Conservation (phyloP, 2,888 invertebrate genomes). For the Germaria angustata region DNA sequence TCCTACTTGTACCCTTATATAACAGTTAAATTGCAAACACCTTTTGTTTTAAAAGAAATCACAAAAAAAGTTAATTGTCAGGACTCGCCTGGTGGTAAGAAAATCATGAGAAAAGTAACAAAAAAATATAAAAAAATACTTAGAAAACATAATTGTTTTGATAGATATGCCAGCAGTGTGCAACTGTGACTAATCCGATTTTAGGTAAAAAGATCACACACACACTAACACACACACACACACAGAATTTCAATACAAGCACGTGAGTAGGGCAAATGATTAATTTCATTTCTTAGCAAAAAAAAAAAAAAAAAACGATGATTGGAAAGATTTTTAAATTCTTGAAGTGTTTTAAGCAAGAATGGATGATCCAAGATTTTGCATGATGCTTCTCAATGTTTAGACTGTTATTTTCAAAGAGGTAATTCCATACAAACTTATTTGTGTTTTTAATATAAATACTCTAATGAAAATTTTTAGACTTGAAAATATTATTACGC, state of each 20-base stretch:
- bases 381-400: neutral
- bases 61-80: constrained; percentile 62
- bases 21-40: constrained; percentile 59
- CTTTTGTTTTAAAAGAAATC: constrained; percentile 41
- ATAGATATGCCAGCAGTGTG: neutral
- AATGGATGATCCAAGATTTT: neutral
- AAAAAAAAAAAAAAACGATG: too few relatives aligned
- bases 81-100: constrained; percentile 51
- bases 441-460: too few relatives aligned
- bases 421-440: too few relatives aligned
- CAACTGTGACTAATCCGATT: constrained; percentile 63
- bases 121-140: neutral
- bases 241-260: neutral
- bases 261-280: constrained; percentile 18
- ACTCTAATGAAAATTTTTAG: too few relatives aligned
- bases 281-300: constrained; percentile 7
- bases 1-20: constrained; percentile 42
- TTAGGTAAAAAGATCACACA: constrained; percentile 36
- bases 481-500: too few relatives aligned
- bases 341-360: neutral
- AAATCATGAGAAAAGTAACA: constrained; percentile 18
- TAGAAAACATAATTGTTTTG: constrained; percentile 31
- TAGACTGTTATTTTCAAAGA: too few relatives aligned
- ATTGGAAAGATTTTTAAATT: neutral
- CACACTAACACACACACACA: neutral